Percentiles rank a stretch among this genome's conserved stretches.
Evolutionary conservation across 2,888 invertebrate genomes (phyloP).

Genomic region (Cremastinae sp.): DNA sequence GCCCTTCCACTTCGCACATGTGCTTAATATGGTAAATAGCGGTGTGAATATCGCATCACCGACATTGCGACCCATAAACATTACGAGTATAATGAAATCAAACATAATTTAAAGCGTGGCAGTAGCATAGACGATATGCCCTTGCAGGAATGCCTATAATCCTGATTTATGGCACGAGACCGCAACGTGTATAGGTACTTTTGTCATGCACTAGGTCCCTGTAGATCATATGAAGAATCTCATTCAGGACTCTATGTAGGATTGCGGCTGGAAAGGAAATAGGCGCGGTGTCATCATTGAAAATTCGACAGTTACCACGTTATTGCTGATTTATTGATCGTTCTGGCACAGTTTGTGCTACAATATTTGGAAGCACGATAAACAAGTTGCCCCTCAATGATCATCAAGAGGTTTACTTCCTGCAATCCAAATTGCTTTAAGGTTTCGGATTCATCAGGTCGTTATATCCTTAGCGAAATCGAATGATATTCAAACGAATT

Average conservation of each 20-base stretch:
- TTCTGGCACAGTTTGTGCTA: too few species aligned
- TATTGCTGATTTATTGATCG: too few species aligned
- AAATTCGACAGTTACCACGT: background rate
- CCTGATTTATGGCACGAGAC: slow-evolving; percentile 48
- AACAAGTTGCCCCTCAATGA: too few species aligned
- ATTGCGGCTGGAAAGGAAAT: background rate
- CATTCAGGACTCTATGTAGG: slow-evolving; percentile 18
- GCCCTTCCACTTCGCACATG: slow-evolving; percentile 10
- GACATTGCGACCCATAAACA: slow-evolving; percentile 18
- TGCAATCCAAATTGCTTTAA: too few species aligned
- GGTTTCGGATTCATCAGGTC: too few species aligned
- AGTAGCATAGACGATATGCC: slow-evolving; percentile 29
- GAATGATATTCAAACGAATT: too few species aligned
- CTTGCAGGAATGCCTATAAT: slow-evolving; percentile 36
- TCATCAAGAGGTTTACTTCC: too few species aligned
- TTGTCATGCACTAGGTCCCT: slow-evolving; percentile 9
- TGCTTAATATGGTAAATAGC: slow-evolving; percentile 13
- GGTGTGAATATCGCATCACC: slow-evolving; percentile 4
- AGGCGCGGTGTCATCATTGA: too few species aligned
- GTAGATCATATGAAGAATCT: background rate
- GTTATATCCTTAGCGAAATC: too few species aligned
- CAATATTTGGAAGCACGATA: too few species aligned
- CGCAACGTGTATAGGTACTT: background rate
- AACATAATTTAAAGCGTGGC: slow-evolving; percentile 48
- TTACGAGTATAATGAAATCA: slow-evolving; percentile 47